Evolutionary conservation across 2,113 vertebrate species (phyloP).

Genomic region (Cinclus cinclus): DNA sequence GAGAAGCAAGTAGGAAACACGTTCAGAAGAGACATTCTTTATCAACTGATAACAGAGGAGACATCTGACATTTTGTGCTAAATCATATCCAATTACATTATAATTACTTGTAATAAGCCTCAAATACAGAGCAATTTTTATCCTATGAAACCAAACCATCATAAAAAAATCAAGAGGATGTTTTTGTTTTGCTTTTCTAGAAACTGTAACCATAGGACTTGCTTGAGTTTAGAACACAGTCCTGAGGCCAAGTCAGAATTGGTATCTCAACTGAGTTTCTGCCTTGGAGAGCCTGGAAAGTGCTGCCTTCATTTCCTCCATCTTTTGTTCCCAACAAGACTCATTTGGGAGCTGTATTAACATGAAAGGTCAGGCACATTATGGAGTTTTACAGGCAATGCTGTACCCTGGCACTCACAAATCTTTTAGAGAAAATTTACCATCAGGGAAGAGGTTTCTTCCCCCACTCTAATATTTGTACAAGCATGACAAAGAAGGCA

Average conservation of each 20-base stretch:
- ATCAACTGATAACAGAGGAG: neutral
- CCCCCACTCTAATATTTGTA: neutral
- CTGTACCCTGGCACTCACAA: neutral
- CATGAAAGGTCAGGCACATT: neutral
- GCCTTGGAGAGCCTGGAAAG: neutral
- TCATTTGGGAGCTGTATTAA: neutral
- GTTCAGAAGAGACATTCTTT: neutral
- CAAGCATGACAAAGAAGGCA: neutral
- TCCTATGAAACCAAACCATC: neutral
- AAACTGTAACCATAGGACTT: neutral
- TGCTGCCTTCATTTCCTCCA: neutral
- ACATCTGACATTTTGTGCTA: neutral
- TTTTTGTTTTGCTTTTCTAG: conserved; percentile 1
- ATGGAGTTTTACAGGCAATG: neutral
- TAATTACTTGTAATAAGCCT: neutral
- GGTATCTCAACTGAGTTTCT: neutral
- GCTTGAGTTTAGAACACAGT: neutral
- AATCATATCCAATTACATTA: neutral
- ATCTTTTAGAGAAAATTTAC: neutral
- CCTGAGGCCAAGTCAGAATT: neutral
- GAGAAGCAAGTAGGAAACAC: neutral
- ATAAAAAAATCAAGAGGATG: neutral
- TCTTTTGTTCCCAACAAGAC: neutral
- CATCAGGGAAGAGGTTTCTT: neutral
- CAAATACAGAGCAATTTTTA: neutral